Percentiles rank a stretch among this genome's conserved stretches.
These are phyloP conservation scores for Colossoma macropomum DNA, from an alignment of 2,113 vertebrate species.

Conservation along the genomic window DNA sequence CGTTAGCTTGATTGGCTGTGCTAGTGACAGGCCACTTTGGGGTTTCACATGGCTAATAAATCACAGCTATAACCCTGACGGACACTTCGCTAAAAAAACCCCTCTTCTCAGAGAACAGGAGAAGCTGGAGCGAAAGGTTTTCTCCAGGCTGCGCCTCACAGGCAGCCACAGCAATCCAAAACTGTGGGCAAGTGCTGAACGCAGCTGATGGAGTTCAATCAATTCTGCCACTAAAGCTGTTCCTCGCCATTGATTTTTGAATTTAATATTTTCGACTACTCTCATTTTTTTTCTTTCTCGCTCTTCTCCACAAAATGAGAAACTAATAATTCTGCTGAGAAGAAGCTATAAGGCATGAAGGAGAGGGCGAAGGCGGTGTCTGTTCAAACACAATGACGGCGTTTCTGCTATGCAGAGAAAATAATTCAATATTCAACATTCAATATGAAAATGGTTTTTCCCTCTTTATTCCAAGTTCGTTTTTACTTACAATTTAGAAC, in stretches of 20 bases:
- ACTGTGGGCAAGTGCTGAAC: slow-evolving; percentile 10
- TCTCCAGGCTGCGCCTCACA: slow-evolving; percentile 29
- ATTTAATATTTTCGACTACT: slow-evolving; percentile 45
- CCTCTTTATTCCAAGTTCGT: slow-evolving; percentile 9
- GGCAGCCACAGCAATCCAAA: slow-evolving; percentile 35
- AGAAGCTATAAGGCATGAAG: slow-evolving; percentile 6
- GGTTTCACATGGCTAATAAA: background rate
- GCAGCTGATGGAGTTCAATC: slow-evolving; percentile 48
- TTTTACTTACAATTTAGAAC: slow-evolving; percentile 16
- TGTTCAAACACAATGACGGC: slow-evolving; percentile 17
- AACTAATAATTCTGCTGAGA: slow-evolving; percentile 13
- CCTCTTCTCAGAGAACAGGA: background rate
- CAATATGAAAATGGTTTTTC: background rate
- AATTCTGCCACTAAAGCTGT: slow-evolving; percentile 41
- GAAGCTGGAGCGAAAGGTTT: slow-evolving; percentile 28
- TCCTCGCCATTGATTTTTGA: slow-evolving; percentile 42
- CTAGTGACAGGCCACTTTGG: background rate
- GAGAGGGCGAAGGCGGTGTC: background rate
- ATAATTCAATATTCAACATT: slow-evolving; percentile 16
- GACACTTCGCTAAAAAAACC: slow-evolving; percentile 10
- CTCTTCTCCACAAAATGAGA: slow-evolving; percentile 30
- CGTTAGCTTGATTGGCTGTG: background rate
- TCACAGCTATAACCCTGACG: slow-evolving; percentile 9
- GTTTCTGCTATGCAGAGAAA: background rate
- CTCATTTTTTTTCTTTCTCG: background rate